Evolutionary conservation across 2,888 invertebrate species (phyloP), one percentile per base, ranked within the genome.

Genomic region (Panopea generosa): DNA sequence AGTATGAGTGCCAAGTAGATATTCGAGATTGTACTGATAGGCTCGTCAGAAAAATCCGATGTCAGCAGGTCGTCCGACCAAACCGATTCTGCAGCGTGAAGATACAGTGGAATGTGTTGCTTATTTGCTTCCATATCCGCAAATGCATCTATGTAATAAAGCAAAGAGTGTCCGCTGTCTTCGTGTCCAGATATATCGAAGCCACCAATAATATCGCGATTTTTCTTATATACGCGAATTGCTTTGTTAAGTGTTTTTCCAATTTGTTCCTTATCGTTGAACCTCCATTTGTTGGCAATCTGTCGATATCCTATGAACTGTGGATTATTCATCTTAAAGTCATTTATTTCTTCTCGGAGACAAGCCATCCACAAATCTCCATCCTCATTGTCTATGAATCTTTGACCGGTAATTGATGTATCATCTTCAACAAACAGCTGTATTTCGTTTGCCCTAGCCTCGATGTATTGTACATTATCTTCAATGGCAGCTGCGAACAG

Each of bases 391-490:
- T 77, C 76, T 18, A 77, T 63, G 2, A 40, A 63, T 49, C 40
- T 71, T 22, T 77, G 77, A 14, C 80, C 76, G 14, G 16, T 22
- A 22, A 55, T 47, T 45, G 52, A 33, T 1, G 50, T 2, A 27
- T 80, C 80, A 9, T 77, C 26, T 7, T 70, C 27, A 47, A 69
- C 73, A 22, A 61, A 61, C n/a, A 71, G 69, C 4, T 45, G 61
- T 20, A 57, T 57, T 4, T 63, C 55, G n/a, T 55, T 60, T 2
- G 61, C 18, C 26, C 76, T 61, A 6, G 77, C 62, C 57, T 80
- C 80, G 14, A 80, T 16, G 49, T 77, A 80, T 29, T 80, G 80
- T 1, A 80, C 70, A 33, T 73, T 76, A 57, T 80, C 80, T 0
- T 67, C 63, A 2, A 74, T 14, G 22, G 80, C 76, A 11, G 73